A percentile compares a stretch with the other conserved stretches of the same genome.
phyloP scores from a whole-genome alignment of 1,140 invertebrate species.

The Octopus sinensis region DNA sequence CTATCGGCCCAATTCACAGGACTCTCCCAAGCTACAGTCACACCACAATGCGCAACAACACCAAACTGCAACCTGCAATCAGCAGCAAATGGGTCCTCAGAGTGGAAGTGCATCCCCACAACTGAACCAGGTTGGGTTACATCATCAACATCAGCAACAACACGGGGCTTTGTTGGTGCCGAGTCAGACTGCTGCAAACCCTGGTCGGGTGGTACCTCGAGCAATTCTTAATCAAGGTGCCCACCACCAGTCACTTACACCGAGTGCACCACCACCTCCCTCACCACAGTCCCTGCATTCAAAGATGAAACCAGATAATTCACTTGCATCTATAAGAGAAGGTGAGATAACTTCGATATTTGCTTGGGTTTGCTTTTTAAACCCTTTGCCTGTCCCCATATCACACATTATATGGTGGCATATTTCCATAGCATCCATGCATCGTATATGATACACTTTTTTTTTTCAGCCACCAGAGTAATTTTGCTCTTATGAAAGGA shows the following conservation, averaged over 20 bases:
- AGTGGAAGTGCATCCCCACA: no score
- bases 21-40: background rate
- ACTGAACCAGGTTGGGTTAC: background rate
- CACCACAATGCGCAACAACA: background rate
- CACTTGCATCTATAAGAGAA: background rate
- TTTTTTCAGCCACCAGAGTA: no score
- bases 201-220: background rate
- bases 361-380: no score
- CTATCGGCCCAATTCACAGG: background rate
- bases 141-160: slow-evolving; percentile 18
- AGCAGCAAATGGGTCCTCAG: no score
- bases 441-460: no score
- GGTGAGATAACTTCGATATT: background rate
- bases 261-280: background rate
- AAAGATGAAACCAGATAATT: background rate
- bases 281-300: background rate
- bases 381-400: no score
- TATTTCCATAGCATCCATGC: no score
- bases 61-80: background rate
- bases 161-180: slow-evolving; percentile 14
- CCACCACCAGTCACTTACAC: background rate
- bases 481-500: no score
- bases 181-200: slow-evolving; percentile 26
- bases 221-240: background rate
- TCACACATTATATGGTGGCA: no score